A percentile compares a stretch with the other conserved stretches of the same genome.
phyloP scores from a whole-genome alignment of 2,113 vertebrate species.

The Paedocypris sp. region DNA sequence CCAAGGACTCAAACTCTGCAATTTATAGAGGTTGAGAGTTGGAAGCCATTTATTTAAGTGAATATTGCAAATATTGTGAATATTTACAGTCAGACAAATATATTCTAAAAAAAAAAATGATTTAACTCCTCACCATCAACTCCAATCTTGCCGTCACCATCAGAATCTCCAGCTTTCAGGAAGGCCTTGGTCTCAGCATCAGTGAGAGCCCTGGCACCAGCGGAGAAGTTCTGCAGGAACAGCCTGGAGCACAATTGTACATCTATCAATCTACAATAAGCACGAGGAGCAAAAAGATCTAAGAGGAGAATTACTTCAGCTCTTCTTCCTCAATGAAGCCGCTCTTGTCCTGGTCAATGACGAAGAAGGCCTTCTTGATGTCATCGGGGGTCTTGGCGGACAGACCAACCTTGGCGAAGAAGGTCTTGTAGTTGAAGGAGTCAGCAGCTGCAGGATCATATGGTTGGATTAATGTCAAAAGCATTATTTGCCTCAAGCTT shows the following conservation, averaged over 20 bases:
- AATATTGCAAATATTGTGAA: no score
- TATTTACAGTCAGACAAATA: neutral
- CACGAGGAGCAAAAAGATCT: neutral
- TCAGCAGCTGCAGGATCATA: slow-evolving; percentile 56
- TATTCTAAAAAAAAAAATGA: neutral
- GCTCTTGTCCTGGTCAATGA: slow-evolving; percentile 77
- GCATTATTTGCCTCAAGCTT: no score
- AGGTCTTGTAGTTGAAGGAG: slow-evolving; percentile 68
- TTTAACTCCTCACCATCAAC: slow-evolving; percentile 57
- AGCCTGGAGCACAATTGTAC: slow-evolving; percentile 38
- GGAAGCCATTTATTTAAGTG: no score
- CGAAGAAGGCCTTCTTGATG: slow-evolving; percentile 63
- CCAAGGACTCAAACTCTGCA: slow-evolving; percentile 64
- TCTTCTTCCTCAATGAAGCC: slow-evolving; percentile 76
- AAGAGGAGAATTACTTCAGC: slow-evolving; percentile 56
- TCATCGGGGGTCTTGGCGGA: slow-evolving; percentile 55
- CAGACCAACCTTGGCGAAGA: slow-evolving; percentile 69
- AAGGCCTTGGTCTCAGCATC: slow-evolving; percentile 61
- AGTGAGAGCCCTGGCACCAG: slow-evolving; percentile 57
- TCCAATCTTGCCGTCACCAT: slow-evolving; percentile 71
- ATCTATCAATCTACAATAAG: neutral
- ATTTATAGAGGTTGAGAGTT: no score
- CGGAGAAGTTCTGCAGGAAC: slow-evolving; percentile 69
- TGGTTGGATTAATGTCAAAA: no score
- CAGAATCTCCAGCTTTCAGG: slow-evolving; percentile 60